These are phyloP conservation scores for Noctua comes DNA, from an alignment of 2,888 invertebrate species.

Conservation along the genomic window DNA sequence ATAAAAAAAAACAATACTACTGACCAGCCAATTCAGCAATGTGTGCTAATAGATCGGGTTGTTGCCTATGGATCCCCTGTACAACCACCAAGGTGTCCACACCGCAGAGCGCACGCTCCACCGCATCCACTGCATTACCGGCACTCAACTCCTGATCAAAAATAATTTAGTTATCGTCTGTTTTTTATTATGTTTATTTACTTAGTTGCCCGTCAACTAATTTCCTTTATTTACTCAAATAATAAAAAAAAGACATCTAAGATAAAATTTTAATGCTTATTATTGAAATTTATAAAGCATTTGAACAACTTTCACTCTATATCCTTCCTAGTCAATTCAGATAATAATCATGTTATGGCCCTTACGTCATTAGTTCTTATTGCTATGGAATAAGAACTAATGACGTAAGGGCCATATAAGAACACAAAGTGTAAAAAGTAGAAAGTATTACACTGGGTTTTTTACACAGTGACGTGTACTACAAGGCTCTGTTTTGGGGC, in stretches of 20 bases:
- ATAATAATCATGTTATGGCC: background rate
- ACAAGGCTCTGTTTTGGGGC: background rate
- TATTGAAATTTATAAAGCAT: background rate
- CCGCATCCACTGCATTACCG: conserved; percentile 43
- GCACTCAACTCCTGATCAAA: conserved; percentile 12
- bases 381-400: too few relatives aligned
- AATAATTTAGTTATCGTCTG: background rate
- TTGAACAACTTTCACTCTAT: background rate
- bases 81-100: conserved; percentile 46
- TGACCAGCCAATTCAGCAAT: conserved; percentile 62
- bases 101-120: conserved; percentile 60
- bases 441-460: background rate
- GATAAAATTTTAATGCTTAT: background rate
- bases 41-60: conserved; percentile 56
- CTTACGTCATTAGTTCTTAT: background rate
- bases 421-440: background rate
- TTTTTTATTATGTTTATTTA: background rate
- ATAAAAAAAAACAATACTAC: background rate
- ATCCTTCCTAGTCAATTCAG: background rate
- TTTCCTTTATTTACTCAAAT: background rate
- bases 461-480: background rate
- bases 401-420: too few relatives aligned
- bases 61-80: conserved; percentile 3
- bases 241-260: background rate
- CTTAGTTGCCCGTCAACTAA: background rate